These are phyloP conservation scores for Arrhamphus sclerolepis DNA, from an alignment of 2,797 vertebrate species.

Conservation along the genomic window DNA sequence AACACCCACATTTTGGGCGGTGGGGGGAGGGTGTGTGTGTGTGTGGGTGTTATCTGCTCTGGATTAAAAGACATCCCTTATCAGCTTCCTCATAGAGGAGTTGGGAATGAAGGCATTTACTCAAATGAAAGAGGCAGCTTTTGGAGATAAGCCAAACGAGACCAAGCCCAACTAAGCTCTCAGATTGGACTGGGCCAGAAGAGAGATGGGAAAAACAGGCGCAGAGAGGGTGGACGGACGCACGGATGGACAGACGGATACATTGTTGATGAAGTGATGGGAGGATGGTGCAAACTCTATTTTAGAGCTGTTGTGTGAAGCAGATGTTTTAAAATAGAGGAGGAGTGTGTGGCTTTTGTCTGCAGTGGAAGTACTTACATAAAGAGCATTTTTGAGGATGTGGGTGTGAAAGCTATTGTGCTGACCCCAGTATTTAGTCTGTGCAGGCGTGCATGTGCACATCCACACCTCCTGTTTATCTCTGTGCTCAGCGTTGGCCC, in stretches of 20 bases:
- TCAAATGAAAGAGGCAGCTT: slow-evolving; percentile 77
- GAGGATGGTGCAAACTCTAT: slow-evolving; percentile 6
- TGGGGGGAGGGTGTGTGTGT: neutral
- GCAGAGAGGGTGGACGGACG: slow-evolving; percentile 9
- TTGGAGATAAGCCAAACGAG: slow-evolving; percentile 75
- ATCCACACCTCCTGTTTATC: slow-evolving; percentile 41
- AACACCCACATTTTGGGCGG: slow-evolving; percentile 36
- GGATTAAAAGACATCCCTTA: slow-evolving; percentile 80
- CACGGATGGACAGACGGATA: slow-evolving; percentile 17
- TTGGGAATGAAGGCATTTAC: slow-evolving; percentile 79
- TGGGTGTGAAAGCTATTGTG: slow-evolving; percentile 59
- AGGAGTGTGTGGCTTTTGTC: slow-evolving; percentile 47
- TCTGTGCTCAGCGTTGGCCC: slow-evolving; percentile 46
- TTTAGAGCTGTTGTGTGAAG: slow-evolving; percentile 25
- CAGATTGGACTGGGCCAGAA: slow-evolving; percentile 67
- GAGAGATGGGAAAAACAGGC: slow-evolving; percentile 12
- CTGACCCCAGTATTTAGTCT: slow-evolving; percentile 52
- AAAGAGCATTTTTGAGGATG: slow-evolving; percentile 52
- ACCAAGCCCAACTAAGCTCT: slow-evolving; percentile 68
- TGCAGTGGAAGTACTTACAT: slow-evolving; percentile 43
- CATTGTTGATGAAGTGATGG: neutral
- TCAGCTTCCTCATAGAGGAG: slow-evolving; percentile 76
- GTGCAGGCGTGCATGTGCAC: slow-evolving; percentile 39
- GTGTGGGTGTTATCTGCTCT: slow-evolving; percentile 48
- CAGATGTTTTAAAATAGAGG: slow-evolving; percentile 23